Conservation (phyloP, 35 echinoderm and acorn worm genomes). For the Ophioderma brevispina region DNA sequence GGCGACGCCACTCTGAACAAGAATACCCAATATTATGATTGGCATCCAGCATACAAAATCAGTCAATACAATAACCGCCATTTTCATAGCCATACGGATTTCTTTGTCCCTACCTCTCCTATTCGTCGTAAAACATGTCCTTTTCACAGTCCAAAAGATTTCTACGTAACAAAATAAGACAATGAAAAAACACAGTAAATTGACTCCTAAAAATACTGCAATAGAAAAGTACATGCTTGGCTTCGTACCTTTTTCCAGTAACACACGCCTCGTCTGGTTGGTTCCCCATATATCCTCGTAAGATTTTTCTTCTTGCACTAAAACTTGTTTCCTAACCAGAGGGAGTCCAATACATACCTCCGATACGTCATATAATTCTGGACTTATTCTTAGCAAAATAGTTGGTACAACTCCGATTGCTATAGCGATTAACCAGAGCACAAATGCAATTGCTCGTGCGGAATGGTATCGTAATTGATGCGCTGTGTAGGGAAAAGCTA, state of each 20-base stretch:
- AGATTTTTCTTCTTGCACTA: no score
- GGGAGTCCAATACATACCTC: no score
- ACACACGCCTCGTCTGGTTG: neutral
- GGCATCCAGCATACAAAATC: constrained; percentile 49
- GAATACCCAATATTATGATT: constrained; percentile 25
- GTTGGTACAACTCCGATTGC: no score
- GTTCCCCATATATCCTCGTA: no score
- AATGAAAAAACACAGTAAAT: neutral
- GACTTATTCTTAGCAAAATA: no score
- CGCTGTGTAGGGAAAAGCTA: no score
- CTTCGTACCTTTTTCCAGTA: neutral
- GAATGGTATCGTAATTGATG: no score
- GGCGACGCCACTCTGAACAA: neutral
- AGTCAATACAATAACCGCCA: constrained; percentile 27
- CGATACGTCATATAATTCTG: no score
- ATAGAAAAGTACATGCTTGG: neutral
- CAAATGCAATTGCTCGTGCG: no score
- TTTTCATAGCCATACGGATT: constrained; percentile 24
- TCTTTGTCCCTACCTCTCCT: neutral
- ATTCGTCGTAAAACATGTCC: neutral
- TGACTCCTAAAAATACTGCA: neutral
- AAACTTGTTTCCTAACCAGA: no score
- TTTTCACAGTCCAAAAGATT: neutral
- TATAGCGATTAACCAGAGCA: no score
- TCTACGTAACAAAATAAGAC: neutral